Evolutionary conservation across 2,888 invertebrate species (phyloP).

Genomic region (Standfussiana lucernea): DNA sequence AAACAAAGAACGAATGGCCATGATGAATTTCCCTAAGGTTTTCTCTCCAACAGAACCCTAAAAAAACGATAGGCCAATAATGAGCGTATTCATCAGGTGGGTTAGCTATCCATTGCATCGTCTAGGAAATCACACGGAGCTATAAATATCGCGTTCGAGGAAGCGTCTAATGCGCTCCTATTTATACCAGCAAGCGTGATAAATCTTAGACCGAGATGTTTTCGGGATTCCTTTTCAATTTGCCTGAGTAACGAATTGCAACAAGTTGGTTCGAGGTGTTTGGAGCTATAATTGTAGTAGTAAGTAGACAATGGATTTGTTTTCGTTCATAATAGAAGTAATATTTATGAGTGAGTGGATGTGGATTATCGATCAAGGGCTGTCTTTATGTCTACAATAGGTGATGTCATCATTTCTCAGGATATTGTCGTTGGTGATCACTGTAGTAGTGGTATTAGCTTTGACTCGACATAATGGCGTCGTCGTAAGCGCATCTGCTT

Average conservation of each 20-base stretch:
- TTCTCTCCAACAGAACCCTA: not conserved
- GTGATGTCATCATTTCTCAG: not conserved
- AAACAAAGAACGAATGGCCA: not conserved
- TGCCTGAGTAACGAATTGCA: conserved; percentile 57
- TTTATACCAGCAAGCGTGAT: conserved; percentile 56
- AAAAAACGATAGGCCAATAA: conserved; percentile 36
- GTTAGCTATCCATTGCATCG: conserved; percentile 53
- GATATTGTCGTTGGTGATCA: not conserved
- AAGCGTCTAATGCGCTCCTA: conserved; percentile 61
- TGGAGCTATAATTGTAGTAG: not conserved
- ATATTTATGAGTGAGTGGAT: not conserved
- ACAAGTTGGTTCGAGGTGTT: conserved; percentile 43
- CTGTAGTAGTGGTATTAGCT: not conserved
- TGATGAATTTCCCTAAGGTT: not conserved
- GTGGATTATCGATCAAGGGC: not conserved
- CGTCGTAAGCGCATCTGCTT: not conserved
- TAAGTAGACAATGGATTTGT: not conserved
- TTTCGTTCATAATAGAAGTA: not conserved
- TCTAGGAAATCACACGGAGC: conserved; percentile 40
- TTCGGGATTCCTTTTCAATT: conserved; percentile 60
- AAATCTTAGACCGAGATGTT: conserved; percentile 56
- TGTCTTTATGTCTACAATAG: not conserved
- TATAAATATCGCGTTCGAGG: conserved; percentile 58
- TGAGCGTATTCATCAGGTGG: conserved; percentile 41
- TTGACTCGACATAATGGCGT: no score